A percentile compares a stretch with the other conserved stretches of the same genome.
Evolutionary conservation across 2,797 vertebrate species (phyloP).

Genomic region (Malurus leucopterus): DNA sequence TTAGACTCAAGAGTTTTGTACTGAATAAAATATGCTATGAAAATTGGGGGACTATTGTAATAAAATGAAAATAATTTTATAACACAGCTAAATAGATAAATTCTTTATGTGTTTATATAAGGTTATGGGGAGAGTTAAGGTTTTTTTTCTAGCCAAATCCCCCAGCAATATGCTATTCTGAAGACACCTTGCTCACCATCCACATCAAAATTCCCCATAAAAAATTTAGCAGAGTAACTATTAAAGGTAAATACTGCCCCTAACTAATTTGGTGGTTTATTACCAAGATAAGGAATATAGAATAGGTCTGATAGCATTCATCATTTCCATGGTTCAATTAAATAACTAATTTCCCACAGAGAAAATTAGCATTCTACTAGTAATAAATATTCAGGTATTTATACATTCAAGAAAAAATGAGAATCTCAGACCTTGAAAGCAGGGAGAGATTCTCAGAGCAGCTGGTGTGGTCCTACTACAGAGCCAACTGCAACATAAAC

Average conservation of each 20-base stretch:
- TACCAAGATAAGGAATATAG: background rate
- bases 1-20: background rate
- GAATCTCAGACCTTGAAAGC: background rate
- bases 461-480: background rate
- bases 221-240: background rate
- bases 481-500: accelerated
- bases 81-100: background rate
- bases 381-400: background rate
- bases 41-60: background rate
- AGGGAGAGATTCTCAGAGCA: background rate
- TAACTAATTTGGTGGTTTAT: background rate
- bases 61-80: background rate
- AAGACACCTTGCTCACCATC: background rate
- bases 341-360: background rate
- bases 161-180: background rate
- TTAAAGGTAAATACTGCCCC: background rate
- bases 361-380: background rate
- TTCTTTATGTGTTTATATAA: background rate
- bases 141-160: background rate
- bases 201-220: background rate
- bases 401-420: background rate
- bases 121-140: background rate
- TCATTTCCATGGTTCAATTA: background rate
- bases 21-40: background rate
- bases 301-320: background rate